These are phyloP conservation scores for Limnephilus lunatus DNA, from an alignment of 2,888 invertebrate species.

Conservation along the genomic window DNA sequence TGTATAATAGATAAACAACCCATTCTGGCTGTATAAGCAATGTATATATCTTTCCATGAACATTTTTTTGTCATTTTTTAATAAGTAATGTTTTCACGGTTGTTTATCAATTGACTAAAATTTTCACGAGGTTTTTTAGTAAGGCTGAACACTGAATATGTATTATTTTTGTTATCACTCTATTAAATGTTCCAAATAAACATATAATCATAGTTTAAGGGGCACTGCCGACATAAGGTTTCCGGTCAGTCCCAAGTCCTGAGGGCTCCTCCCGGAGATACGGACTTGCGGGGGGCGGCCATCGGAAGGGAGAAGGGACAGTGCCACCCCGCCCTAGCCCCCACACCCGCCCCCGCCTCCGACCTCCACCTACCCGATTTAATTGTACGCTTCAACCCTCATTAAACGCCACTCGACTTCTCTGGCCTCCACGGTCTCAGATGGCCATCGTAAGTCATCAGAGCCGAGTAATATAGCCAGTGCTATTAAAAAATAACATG, in stretches of 20 bases:
- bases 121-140: no score
- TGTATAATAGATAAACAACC: no score
- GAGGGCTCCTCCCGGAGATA: constrained; percentile 39
- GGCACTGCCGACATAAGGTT: constrained; percentile 30
- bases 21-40: no score
- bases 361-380: constrained; percentile 46
- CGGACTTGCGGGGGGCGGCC: constrained; percentile 25
- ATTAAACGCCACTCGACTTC: constrained; percentile 52
- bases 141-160: no score
- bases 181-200: not conserved
- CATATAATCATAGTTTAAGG: not conserved
- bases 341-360: not conserved
- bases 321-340: not conserved
- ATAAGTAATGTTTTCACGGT: no score
- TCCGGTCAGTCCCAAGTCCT: constrained; percentile 50
- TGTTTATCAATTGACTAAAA: no score
- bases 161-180: no score
- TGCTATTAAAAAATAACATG: not conserved
- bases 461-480: not conserved
- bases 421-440: constrained; percentile 13
- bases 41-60: no score
- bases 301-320: constrained; percentile 26
- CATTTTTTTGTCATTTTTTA: no score
- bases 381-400: constrained; percentile 61
- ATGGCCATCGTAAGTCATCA: not conserved